phyloP scores from a whole-genome alignment of 2,797 vertebrate genomes.

The Alfaro cultratus region DNA sequence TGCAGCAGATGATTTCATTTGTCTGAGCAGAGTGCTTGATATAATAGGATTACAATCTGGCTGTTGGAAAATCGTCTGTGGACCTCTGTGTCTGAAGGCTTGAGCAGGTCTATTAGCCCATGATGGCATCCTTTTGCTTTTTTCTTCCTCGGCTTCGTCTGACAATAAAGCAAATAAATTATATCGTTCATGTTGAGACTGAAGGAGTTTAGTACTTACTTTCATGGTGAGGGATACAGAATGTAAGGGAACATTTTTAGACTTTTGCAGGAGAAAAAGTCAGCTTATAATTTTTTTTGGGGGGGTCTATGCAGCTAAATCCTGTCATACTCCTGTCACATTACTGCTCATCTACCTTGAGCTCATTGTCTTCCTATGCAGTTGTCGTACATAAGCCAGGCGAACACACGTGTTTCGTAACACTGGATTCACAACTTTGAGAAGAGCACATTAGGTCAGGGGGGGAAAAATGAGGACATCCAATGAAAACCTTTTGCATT shows the following conservation, averaged over 20 bases:
- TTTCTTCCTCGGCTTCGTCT: slow-evolving; percentile 23
- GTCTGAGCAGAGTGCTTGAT: slow-evolving; percentile 74
- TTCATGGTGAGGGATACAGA: background rate
- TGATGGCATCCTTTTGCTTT: slow-evolving; percentile 35
- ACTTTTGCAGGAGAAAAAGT: background rate
- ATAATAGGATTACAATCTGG: slow-evolving; percentile 78
- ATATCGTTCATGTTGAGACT: slow-evolving; percentile 3
- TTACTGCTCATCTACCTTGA: background rate
- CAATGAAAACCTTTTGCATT: background rate
- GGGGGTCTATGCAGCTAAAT: background rate
- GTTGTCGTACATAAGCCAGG: background rate
- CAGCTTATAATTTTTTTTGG: background rate
- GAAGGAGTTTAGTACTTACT: background rate
- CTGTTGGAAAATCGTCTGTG: slow-evolving; percentile 69
- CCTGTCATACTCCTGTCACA: background rate
- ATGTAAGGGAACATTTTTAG: background rate
- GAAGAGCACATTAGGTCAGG: background rate
- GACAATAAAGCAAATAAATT: slow-evolving; percentile 18
- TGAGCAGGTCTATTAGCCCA: slow-evolving; percentile 58
- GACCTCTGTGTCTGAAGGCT: slow-evolving; percentile 58
- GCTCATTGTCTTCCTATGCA: background rate
- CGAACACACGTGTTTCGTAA: background rate
- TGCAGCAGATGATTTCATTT: slow-evolving; percentile 80
- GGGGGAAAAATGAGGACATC: background rate
- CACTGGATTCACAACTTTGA: background rate